phyloP scores from a whole-genome alignment of 35 echinoderm and acorn worm species.

The Acanthaster planci region DNA sequence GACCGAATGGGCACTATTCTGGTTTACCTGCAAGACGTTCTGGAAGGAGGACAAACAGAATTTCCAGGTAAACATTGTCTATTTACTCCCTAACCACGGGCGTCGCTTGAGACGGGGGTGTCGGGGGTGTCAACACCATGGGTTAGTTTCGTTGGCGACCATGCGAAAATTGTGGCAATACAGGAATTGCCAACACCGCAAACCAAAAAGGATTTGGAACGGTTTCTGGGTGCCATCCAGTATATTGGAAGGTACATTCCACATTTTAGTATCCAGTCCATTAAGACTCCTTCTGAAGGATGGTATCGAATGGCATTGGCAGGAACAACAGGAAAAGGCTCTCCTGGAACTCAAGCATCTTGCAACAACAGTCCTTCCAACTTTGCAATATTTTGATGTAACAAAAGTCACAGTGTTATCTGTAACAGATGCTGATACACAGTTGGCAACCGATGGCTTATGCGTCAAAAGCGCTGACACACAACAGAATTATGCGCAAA shows the following conservation, averaged over 20 bases:
- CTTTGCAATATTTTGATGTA: constrained; percentile 29
- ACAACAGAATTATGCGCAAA: constrained; percentile 60
- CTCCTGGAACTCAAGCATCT: constrained; percentile 29
- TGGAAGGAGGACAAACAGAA: constrained; percentile 74
- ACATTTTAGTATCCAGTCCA: constrained; percentile 2
- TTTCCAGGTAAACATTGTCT: constrained; percentile 83
- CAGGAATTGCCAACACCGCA: constrained; percentile 40
- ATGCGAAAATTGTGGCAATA: constrained; percentile 39
- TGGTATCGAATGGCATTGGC: constrained; percentile 40
- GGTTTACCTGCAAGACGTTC: constrained; percentile 88
- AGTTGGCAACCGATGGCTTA: constrained; percentile 31
- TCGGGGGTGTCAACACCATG: too few species aligned
- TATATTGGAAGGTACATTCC: constrained; percentile 38
- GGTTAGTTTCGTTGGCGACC: too few species aligned
- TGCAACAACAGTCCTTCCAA: background rate
- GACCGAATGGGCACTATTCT: constrained; percentile 82
- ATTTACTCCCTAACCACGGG: too few species aligned
- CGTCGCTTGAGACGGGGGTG: too few species aligned
- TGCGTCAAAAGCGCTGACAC: constrained; percentile 62
- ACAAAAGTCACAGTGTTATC: background rate
- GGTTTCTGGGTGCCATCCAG: constrained; percentile 50
- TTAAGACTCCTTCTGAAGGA: constrained; percentile 17
- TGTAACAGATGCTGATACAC: background rate
- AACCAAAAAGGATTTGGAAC: constrained; percentile 32
- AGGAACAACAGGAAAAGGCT: constrained; percentile 11